Evolutionary conservation across 1,140 invertebrate species (phyloP).

Genomic region (Neodiprion virginianus): DNA sequence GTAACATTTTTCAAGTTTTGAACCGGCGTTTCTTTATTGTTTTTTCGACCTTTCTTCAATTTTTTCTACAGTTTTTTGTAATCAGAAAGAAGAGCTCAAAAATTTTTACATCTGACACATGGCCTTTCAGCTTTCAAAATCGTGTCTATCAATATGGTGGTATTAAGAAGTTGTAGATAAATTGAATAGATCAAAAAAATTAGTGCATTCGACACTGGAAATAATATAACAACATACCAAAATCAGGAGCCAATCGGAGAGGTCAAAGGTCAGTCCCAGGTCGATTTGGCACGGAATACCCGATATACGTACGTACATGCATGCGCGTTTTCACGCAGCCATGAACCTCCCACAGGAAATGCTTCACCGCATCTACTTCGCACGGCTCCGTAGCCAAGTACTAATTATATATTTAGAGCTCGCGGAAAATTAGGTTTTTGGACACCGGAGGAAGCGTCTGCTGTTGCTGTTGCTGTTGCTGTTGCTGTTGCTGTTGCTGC

Average conservation of each 20-base stretch:
- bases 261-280: not conserved
- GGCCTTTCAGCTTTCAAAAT: not conserved
- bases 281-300: too few relatives aligned
- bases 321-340: not conserved
- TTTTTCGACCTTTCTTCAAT: too few relatives aligned
- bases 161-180: not conserved
- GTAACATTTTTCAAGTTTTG: too few relatives aligned
- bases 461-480: not conserved
- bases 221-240: not conserved
- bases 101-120: too few relatives aligned
- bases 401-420: constrained; percentile 31
- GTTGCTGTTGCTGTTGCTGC: not conserved
- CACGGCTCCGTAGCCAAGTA: constrained; percentile 13
- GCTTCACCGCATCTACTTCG: constrained; percentile 12
- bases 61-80: too few relatives aligned
- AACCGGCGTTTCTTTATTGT: too few relatives aligned
- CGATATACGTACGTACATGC: constrained; percentile 10
- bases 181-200: not conserved
- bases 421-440: constrained; percentile 22
- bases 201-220: not conserved
- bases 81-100: too few relatives aligned
- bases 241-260: not conserved
- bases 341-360: not conserved
- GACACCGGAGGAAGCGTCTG: not conserved
- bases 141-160: too few relatives aligned